Evolutionary conservation across 2,888 invertebrate species (phyloP).

Genomic region (Patella pellucida): DNA sequence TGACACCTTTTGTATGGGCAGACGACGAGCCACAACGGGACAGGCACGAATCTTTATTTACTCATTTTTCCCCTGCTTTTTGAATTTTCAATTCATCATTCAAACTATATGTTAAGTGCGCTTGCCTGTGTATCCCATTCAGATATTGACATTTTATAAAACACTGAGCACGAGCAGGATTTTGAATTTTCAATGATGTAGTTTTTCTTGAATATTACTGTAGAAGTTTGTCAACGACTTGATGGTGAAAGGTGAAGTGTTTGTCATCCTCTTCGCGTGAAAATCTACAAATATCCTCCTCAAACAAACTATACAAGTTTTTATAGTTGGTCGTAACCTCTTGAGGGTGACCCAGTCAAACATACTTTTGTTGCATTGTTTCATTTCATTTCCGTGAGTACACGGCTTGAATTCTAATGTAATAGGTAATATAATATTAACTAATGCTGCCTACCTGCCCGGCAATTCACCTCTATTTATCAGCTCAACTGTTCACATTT

Average conservation of each 20-base stretch:
- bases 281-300: conserved; percentile 1
- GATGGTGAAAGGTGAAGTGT: neutral
- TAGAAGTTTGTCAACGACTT: too few relatives aligned
- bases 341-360: neutral
- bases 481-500: too few relatives aligned
- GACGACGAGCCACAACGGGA: conserved; percentile 13
- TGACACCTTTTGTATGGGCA: conserved; percentile 23
- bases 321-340: neutral
- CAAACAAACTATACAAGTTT: neutral
- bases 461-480: too few relatives aligned
- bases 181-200: too few relatives aligned
- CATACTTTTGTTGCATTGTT: neutral
- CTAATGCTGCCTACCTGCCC: too few relatives aligned
- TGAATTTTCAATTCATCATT: conserved; percentile 16
- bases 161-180: too few relatives aligned
- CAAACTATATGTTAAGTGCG: neutral
- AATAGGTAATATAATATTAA: too few relatives aligned
- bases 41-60: conserved; percentile 21
- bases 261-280: neutral
- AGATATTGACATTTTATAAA: neutral
- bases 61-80: neutral
- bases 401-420: too few relatives aligned
- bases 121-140: neutral
- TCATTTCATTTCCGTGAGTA: neutral
- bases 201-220: too few relatives aligned